A percentile compares a stretch with the other conserved stretches of the same genome.
These are phyloP conservation scores for Megalops atlanticus DNA, from an alignment of 2,113 vertebrate species.

Conservation along the genomic window DNA sequence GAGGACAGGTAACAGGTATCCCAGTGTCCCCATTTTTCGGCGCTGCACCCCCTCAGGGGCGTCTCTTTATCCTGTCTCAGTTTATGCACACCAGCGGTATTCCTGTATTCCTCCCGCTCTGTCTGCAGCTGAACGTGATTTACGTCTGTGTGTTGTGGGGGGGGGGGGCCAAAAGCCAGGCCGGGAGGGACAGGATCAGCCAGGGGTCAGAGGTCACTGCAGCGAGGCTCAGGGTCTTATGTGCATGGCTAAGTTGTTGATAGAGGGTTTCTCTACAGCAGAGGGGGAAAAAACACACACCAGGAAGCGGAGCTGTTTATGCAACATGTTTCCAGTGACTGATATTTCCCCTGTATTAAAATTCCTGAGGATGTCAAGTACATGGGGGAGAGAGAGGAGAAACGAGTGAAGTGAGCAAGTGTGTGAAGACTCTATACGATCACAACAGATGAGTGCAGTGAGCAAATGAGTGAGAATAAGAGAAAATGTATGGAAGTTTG, in stretches of 20 bases:
- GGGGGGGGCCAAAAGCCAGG: not conserved
- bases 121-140: not conserved
- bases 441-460: not conserved
- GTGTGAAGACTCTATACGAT: too few species aligned
- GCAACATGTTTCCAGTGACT: too few species aligned
- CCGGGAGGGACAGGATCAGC: not conserved
- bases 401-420: too few species aligned
- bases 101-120: not conserved
- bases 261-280: not conserved
- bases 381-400: not conserved
- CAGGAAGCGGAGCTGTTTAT: slow-evolving; percentile 7
- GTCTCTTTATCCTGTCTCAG: too few species aligned
- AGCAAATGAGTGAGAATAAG: not conserved
- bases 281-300: not conserved
- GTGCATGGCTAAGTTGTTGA: slow-evolving; percentile 8
- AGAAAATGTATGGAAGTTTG: too few species aligned
- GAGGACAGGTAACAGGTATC: too few species aligned
- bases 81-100: not conserved
- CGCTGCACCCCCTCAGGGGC: not conserved
- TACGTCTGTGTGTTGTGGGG: not conserved
- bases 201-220: not conserved
- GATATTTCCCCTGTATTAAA: not conserved
- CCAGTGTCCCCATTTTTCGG: not conserved
- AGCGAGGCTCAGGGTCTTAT: not conserved
- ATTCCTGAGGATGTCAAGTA: not conserved